Percentiles rank a stretch among this genome's conserved stretches.
Conservation (phyloP, 1,140 invertebrate species). For the Lasaia peninsularis region DNA sequence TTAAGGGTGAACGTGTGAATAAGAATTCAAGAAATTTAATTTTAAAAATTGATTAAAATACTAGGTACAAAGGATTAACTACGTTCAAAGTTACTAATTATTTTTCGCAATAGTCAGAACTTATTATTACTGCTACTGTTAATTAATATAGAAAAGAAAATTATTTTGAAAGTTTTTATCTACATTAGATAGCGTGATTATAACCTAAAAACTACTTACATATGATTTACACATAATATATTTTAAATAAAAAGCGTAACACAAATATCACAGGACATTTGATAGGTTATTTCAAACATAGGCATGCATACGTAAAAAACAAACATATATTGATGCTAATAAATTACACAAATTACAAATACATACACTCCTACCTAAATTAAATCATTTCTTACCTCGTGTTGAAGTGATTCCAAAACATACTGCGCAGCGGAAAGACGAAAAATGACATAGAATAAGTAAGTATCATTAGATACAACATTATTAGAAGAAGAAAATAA, state of each 20-base stretch:
- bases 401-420: slow-evolving; percentile 98
- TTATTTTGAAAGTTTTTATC: slow-evolving; percentile 7
- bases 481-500: slow-evolving; percentile 45
- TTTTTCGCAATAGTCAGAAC: neutral
- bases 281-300: slow-evolving; percentile 41
- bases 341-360: slow-evolving; percentile 1
- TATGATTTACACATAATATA: slow-evolving; percentile 25
- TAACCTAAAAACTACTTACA: slow-evolving; percentile 16
- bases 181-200: slow-evolving; percentile 14
- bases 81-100: neutral
- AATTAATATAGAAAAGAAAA: neutral
- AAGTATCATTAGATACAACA: slow-evolving; percentile 53
- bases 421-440: slow-evolving; percentile 87
- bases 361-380: slow-evolving; percentile 55
- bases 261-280: slow-evolving; percentile 73
- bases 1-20: neutral
- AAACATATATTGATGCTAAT: slow-evolving; percentile 1
- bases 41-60: neutral
- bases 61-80: neutral
- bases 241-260: slow-evolving; percentile 67
- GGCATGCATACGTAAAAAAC: slow-evolving; percentile 48
- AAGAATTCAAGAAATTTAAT: neutral
- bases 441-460: slow-evolving; percentile 72
- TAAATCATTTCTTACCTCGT: slow-evolving; percentile 89
- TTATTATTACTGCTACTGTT: neutral